Base-by-base conservation (phyloP, 2,888 invertebrate genomes). In the Mesopsocus fuscifrons region DNA sequence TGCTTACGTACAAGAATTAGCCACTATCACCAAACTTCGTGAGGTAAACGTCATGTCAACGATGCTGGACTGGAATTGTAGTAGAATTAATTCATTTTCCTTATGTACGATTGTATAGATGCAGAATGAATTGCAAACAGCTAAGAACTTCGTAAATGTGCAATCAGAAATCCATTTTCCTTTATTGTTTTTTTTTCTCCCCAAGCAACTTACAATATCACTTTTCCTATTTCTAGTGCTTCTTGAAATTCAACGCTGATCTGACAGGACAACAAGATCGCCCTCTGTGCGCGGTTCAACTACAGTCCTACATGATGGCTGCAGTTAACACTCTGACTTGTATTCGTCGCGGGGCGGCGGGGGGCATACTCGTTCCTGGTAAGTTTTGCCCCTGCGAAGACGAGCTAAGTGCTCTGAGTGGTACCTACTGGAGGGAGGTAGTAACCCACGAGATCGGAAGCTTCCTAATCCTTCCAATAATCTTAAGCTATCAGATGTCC, bases 291-390 rank as follows among this genome's bases (percentile, higher is more conserved):
- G 79, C 91, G n/a, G 63, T 89, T 2, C 80, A 94, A 61, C 66
- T 95, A 52, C 74, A 74, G 49, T 72, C 83, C 0, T 83, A 84
- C 53, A 95, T 95, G 94, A 79, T 73, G 60, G 91, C 84, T 2
- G 85, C 92, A 2, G 77, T 82, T 1, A 77, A 84, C 58, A 77
- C 84, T 2, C 75, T 75, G 50, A 79, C 85, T 1, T 95, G 95
- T 58, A 66, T 84, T 41, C 71, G 84, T 49, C 71, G 88, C 54
- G 74, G 61, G 49, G 31, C 55, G 34, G 52, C 61, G 30, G 51
- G 60, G 26, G 55, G 53, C 17, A 59, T 59, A 46, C 52, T 68
- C 13, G 61, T 57, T 49, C 59, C 59, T 41, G 48, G 53, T 54
- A 46, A 51, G 48, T 48, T 34, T 45, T 42, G 57, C 38, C 35